A percentile compares a stretch with the other conserved stretches of the same genome.
These are phyloP conservation scores for Pachycephala philippinensis DNA, from an alignment of 2,113 vertebrate genomes.

Conservation along the genomic window DNA sequence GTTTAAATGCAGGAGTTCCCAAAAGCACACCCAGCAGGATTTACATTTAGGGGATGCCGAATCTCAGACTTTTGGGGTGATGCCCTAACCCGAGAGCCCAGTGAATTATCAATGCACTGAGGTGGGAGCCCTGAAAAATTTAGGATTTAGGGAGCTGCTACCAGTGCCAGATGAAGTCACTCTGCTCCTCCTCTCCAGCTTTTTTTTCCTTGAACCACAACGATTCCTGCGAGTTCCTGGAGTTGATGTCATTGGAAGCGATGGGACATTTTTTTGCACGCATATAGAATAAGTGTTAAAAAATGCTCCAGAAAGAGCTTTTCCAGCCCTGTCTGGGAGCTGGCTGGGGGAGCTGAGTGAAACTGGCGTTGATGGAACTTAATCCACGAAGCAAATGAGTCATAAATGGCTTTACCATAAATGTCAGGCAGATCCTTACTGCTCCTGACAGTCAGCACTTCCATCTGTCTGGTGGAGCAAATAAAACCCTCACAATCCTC, in stretches of 20 bases:
- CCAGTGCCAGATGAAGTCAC: constrained; percentile 35
- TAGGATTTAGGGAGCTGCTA: neutral
- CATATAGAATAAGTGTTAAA: constrained; percentile 48
- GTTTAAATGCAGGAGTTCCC: neutral
- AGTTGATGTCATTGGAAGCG: constrained; percentile 37
- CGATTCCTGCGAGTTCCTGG: neutral
- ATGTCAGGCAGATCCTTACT: constrained; percentile 11
- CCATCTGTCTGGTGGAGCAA: neutral
- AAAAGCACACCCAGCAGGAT: neutral
- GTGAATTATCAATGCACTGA: neutral
- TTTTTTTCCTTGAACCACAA: constrained; percentile 23
- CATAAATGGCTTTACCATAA: constrained; percentile 47
- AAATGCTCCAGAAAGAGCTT: constrained; percentile 47
- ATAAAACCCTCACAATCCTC: neutral
- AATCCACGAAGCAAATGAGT: constrained; percentile 35
- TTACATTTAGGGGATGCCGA: neutral
- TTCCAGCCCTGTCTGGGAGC: constrained; percentile 41
- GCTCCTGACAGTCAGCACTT: neutral
- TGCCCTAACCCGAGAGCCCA: neutral
- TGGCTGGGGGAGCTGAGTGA: constrained; percentile 19
- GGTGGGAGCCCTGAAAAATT: neutral
- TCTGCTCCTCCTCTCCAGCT: neutral
- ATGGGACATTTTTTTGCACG: constrained; percentile 27
- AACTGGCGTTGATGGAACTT: constrained; percentile 16
- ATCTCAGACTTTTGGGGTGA: neutral